Evolutionary conservation across 1,140 invertebrate species (phyloP), one percentile per base, ranked within the genome.

Genomic region (Diabrotica virgifera): DNA sequence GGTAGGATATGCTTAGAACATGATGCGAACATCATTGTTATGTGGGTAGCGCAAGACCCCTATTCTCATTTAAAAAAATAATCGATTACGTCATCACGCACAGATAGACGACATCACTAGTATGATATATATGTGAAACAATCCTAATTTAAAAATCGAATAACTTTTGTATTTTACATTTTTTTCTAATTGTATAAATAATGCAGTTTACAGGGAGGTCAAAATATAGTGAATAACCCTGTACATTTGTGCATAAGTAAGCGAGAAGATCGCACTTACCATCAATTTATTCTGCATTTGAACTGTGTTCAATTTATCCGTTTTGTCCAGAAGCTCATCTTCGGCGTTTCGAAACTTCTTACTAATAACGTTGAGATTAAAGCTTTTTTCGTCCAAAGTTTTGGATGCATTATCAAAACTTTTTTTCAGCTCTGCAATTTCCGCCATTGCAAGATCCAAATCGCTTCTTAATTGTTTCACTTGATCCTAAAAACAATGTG

Each of bases 221-320:
- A n/a, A n/a, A n/a, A n/a, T n/a, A n/a, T n/a, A n/a, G n/a, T n/a
- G n/a, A n/a, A n/a, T n/a, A n/a, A n/a, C n/a, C n/a, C 10, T 36
- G 10, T 5, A 50, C n/a, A 50, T 50, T 50, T 50, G 7, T 8
- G n/a, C 7, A 7, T 8, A 50, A 8, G 7, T 50, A 11, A 11
- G 5, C 12, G 5, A 51, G 12, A 51, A 12, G 9, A 5, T 5
- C 1, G 5, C 2, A 58, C 56, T 58, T 59, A 59, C 58, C 11
- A 12, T 59, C 40, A 59, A 40, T 50, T 59, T 59, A 13, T 59
- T 13, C 14, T 59, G 58, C 58, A 59, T 59, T 50, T 59, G 58
- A 46, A 59, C 11, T 4, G 37, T 50, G 6, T 38, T 59, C 11
- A 50, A 38, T 11, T 8, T 46, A 5, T 59, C 58, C 5, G 12